phyloP scores from a whole-genome alignment of 2,797 vertebrate genomes.

The Centroberyx gerrardi region DNA sequence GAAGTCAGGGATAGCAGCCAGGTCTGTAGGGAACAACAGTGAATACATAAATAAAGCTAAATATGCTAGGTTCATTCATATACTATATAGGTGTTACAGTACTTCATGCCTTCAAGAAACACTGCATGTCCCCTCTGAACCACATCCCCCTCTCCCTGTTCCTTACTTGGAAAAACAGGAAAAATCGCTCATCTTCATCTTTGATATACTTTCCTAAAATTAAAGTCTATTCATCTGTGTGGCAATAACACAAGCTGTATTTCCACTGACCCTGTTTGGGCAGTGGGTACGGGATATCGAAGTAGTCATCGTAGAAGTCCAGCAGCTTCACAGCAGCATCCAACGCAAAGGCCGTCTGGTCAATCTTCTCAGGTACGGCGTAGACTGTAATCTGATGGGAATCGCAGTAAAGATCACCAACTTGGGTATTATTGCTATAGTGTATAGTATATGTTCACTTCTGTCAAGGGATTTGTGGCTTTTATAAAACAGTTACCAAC shows the following conservation, averaged over 20 bases:
- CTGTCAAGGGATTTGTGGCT: no score
- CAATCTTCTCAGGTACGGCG: slow-evolving; percentile 90
- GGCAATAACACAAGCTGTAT: neutral
- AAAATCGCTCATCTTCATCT: no score
- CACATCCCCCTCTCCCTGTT: no score
- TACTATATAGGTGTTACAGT: no score
- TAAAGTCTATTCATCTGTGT: neutral
- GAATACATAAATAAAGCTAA: neutral
- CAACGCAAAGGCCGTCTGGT: slow-evolving; percentile 90
- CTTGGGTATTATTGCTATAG: neutral
- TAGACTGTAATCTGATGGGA: slow-evolving; percentile 90
- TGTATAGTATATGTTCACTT: neutral
- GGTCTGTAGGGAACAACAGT: slow-evolving; percentile 80
- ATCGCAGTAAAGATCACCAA: neutral
- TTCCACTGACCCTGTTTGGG: slow-evolving; percentile 90
- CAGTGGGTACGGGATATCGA: slow-evolving; percentile 93
- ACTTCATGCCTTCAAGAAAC: no score
- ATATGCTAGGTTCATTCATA: no score
- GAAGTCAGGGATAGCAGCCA: slow-evolving; percentile 95
- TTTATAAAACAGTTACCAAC: no score
- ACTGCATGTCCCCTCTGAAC: no score
- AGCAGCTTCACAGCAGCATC: slow-evolving; percentile 91
- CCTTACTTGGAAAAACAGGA: no score
- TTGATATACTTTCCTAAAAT: no score
- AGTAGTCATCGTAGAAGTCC: slow-evolving; percentile 95